These are phyloP conservation scores for Seladonia tumulorum DNA, from an alignment of 2,888 invertebrate species.

Conservation along the genomic window DNA sequence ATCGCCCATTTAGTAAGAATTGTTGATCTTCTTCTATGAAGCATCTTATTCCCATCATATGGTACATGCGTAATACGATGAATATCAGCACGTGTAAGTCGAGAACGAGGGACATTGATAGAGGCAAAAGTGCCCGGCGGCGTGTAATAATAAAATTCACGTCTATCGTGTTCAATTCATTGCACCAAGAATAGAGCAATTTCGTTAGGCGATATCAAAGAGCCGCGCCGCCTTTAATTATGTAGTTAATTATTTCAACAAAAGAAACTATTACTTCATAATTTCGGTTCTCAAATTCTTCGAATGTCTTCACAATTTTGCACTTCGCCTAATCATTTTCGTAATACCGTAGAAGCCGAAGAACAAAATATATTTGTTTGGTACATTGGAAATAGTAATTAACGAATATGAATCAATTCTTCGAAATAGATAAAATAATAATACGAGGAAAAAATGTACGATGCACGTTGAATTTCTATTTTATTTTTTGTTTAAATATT, in stretches of 20 bases:
- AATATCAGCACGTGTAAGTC: slow-evolving; percentile 37
- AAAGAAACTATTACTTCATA: background rate
- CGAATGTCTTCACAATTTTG: too few species aligned
- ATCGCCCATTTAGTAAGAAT: background rate
- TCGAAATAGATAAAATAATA: too few species aligned
- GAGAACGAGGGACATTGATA: slow-evolving; percentile 41
- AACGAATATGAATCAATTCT: too few species aligned
- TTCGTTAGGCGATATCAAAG: slow-evolving; percentile 15
- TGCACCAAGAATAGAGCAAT: slow-evolving; percentile 10
- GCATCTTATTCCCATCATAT: slow-evolving; percentile 8
- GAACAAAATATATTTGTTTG: too few species aligned
- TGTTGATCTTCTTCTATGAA: slow-evolving; percentile 8
- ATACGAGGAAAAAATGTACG: too few species aligned
- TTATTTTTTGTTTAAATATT: too few species aligned
- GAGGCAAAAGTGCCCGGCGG: slow-evolving; percentile 35
- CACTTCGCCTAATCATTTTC: too few species aligned
- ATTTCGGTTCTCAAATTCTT: background rate
- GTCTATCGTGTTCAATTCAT: slow-evolving; percentile 32
- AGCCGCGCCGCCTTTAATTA: background rate
- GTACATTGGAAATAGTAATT: too few species aligned
- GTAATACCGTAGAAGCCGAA: too few species aligned
- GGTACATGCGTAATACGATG: slow-evolving; percentile 10
- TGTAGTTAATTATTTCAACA: background rate
- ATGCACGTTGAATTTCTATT: too few species aligned
- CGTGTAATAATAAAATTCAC: slow-evolving; percentile 21